Percentiles rank a stretch among this genome's conserved stretches.
Conservation (phyloP, 2,797 vertebrate species). For the Cossypha heuglini region DNA sequence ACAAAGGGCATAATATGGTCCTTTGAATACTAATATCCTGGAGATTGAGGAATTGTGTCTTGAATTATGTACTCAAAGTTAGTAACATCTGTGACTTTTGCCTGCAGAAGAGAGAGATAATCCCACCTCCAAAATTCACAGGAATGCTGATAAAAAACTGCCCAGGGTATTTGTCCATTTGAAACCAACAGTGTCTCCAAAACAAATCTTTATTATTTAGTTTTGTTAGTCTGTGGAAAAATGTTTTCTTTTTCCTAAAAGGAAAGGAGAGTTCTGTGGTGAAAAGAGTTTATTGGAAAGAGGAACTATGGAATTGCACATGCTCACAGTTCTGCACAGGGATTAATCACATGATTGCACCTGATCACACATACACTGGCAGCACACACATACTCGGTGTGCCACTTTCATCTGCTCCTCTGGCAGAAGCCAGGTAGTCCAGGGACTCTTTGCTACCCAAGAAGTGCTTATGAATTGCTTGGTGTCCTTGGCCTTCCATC, state of each 20-base stretch:
- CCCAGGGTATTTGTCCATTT: not conserved
- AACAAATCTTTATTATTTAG: not conserved
- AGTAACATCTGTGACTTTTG: not conserved
- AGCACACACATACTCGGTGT: not conserved
- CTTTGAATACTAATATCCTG: not conserved
- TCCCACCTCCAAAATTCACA: not conserved
- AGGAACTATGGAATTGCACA: not conserved
- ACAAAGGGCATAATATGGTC: too few relatives aligned
- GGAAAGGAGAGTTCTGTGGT: not conserved
- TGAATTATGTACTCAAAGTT: not conserved
- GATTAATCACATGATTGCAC: not conserved
- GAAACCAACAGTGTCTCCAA: not conserved
- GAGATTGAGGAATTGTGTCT: not conserved
- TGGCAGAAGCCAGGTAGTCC: not conserved
- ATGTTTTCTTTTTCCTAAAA: not conserved
- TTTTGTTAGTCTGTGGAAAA: not conserved
- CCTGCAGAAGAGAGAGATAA: not conserved
- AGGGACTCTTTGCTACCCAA: not conserved
- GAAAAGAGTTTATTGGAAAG: not conserved
- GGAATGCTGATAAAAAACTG: not conserved
- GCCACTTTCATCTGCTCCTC: not conserved
- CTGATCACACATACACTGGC: too few relatives aligned
- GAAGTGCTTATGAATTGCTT: not conserved
- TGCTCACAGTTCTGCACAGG: not conserved
- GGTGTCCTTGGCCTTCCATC: not conserved